Conservation (phyloP, 2,888 invertebrate genomes). For the Cephus pygmeus region DNA sequence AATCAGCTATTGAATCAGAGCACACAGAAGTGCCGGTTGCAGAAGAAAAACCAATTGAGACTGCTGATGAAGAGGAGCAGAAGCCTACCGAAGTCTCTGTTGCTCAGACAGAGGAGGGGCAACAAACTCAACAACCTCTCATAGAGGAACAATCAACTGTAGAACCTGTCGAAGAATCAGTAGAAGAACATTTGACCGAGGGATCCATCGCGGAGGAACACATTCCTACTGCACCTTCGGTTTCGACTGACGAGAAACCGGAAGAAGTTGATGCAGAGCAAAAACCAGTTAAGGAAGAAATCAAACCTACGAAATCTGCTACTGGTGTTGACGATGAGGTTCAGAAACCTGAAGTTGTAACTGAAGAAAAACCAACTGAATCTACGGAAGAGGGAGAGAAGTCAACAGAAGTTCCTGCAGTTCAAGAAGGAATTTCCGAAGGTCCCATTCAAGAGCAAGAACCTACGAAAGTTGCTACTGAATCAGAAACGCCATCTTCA, state of each 20-base stretch:
- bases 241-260: constrained; percentile 16
- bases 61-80: constrained; percentile 30
- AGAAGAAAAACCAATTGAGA: constrained; percentile 33
- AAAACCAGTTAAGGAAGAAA: constrained; percentile 15
- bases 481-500: neutral
- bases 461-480: constrained; percentile 12
- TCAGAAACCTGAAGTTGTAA: constrained; percentile 14
- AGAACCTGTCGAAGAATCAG: constrained; percentile 28
- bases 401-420: constrained; percentile 17
- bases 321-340: constrained; percentile 20
- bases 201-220: constrained; percentile 27
- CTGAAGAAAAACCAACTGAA: constrained; percentile 23
- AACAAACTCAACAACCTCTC: constrained; percentile 32
- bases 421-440: constrained; percentile 10
- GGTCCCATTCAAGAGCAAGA: constrained; percentile 16
- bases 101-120: constrained; percentile 22
- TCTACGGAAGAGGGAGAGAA: constrained; percentile 23
- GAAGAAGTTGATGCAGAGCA: constrained; percentile 11
- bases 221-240: constrained; percentile 23
- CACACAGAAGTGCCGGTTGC: constrained; percentile 5
- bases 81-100: constrained; percentile 28
- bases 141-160: constrained; percentile 30
- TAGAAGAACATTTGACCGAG: constrained; percentile 16
- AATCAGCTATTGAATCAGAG: constrained; percentile 27
- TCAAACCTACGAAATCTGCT: constrained; percentile 3